Conservation (phyloP, 2,113 vertebrate species). For the Daboia siamensis region DNA sequence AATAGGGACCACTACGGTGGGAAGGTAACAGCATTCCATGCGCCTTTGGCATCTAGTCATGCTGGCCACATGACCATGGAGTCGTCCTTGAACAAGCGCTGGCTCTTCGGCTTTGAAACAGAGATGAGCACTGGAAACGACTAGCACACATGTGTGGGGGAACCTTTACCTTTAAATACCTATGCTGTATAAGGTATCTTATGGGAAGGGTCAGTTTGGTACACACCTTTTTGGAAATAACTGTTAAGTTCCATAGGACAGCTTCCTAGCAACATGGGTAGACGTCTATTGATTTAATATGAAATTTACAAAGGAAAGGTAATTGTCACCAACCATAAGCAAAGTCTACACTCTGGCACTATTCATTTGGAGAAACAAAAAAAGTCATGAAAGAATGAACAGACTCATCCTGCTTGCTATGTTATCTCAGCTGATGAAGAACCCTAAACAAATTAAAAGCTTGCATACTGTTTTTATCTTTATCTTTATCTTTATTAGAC, state of each 20-base stretch:
- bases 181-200: neutral
- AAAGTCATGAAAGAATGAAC: neutral
- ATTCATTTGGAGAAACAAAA: neutral
- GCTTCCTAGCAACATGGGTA: neutral
- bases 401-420: neutral
- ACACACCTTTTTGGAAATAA: neutral
- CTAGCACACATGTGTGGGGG: too few relatives aligned
- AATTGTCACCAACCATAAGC: neutral
- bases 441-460: neutral
- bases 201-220: neutral
- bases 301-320: neutral
- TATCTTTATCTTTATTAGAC: too few relatives aligned
- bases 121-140: too few relatives aligned
- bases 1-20: too few relatives aligned
- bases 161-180: neutral
- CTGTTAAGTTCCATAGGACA: neutral
- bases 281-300: neutral
- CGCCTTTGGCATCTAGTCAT: too few relatives aligned
- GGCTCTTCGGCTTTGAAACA: too few relatives aligned
- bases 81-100: too few relatives aligned
- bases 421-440: neutral
- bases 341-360: neutral
- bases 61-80: too few relatives aligned
- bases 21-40: too few relatives aligned
- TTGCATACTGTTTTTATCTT: neutral